Evolutionary conservation across 2,888 invertebrate genomes (phyloP), one percentile per base, ranked within the genome.

Genomic region (Falcaria lacertinaria): DNA sequence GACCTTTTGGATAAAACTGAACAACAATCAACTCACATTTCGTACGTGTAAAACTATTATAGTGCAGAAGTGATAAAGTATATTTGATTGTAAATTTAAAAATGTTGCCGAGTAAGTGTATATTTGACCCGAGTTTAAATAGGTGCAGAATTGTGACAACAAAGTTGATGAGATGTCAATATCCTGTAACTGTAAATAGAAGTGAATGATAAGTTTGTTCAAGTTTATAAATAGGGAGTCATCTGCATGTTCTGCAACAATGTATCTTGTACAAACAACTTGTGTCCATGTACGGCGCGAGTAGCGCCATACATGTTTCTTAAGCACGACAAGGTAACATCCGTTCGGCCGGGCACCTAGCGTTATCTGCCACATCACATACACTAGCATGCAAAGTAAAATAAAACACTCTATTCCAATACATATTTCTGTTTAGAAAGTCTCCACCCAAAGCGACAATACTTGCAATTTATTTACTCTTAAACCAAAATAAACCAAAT

Each of bases 301-400:
- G 6, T 7, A 4, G 13, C 13, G 0, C 4, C 7, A 22, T 22
- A 28, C 11, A 14, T 36, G 22, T 36, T 17, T 36, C 13, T 19
- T 13, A 3, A 15, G 15, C 34, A 37, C 15, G 22, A 28, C 34
- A 17, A 38, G 25, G 52, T 45, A 44, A 45, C 43, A 46, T 47
- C 48, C 48, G 43, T 44, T 38, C 33, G 37, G 36, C 35, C 15
- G 15, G 22, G n/a, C 37, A 22, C 15, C 22, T 28, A 33, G 37
- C 41, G 45, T 46, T 56, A 53, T 57, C 60, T 57, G 50, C 45
- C 47, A 43, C 44, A 44, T 47, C 44, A n/a, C 55, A 50, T 52
- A 46, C 45, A 28, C 38, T 50, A 50, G 52, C 54, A 53, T 61
- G 55, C 50, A 44, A 41, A 43, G 43, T 19, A n/a, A n/a, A n/a